Evolutionary conservation across 2,888 invertebrate species (phyloP).

Genomic region (Epirrita christyi): DNA sequence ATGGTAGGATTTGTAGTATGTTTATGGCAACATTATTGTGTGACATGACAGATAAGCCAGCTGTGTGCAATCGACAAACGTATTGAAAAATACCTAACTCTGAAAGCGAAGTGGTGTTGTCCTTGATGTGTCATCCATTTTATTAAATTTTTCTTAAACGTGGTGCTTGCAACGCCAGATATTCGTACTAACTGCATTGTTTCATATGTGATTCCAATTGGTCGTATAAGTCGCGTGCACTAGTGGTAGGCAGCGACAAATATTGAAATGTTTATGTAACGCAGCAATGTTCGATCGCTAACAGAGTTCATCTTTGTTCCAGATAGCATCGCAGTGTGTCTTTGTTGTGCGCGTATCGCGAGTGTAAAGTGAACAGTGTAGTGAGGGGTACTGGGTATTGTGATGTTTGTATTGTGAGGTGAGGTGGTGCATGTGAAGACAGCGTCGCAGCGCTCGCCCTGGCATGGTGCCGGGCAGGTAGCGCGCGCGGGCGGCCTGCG

Average conservation of each 20-base stretch:
- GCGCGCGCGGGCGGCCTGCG: slow-evolving; percentile 84
- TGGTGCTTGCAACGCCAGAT: slow-evolving; percentile 51
- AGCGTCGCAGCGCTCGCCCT: slow-evolving; percentile 74
- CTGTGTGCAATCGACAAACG: slow-evolving; percentile 48
- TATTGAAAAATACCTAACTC: slow-evolving; percentile 75
- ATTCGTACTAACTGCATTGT: slow-evolving; percentile 26
- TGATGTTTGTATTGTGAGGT: slow-evolving; percentile 48
- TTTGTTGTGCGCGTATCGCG: slow-evolving; percentile 34
- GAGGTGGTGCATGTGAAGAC: slow-evolving; percentile 70
- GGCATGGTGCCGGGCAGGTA: slow-evolving; percentile 85
- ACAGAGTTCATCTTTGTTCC: slow-evolving; percentile 76
- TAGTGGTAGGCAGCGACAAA: slow-evolving; percentile 65
- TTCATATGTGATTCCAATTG: slow-evolving; percentile 29
- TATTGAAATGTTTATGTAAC: slow-evolving; percentile 82
- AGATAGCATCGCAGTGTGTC: slow-evolving; percentile 68
- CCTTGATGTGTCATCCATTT: slow-evolving; percentile 82
- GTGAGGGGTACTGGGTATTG: slow-evolving; percentile 48
- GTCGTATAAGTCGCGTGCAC: slow-evolving; percentile 22
- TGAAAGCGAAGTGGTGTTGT: slow-evolving; percentile 67
- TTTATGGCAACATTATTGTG: slow-evolving; percentile 65
- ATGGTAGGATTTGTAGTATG: slow-evolving; percentile 45
- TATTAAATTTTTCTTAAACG: slow-evolving; percentile 67
- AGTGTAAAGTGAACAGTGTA: slow-evolving; percentile 39
- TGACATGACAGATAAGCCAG: slow-evolving; percentile 78
- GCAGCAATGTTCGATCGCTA: slow-evolving; percentile 72